These are phyloP conservation scores for Eremophila alpestris DNA, from an alignment of 2,797 vertebrate species.

Conservation along the genomic window DNA sequence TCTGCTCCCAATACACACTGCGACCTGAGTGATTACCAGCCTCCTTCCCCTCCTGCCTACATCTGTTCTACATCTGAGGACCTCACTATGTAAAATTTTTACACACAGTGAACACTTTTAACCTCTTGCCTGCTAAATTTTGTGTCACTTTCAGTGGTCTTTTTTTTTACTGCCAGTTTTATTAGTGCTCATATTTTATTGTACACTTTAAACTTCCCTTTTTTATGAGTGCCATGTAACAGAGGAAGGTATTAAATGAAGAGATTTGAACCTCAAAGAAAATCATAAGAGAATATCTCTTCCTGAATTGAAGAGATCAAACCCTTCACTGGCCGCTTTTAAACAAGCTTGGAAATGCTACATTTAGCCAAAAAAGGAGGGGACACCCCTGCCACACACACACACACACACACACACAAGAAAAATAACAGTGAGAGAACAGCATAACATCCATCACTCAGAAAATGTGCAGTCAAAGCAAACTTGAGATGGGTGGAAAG, in stretches of 20 bases:
- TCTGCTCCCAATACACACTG: conserved; percentile 75
- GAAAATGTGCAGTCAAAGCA: conserved; percentile 46
- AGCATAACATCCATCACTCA: neutral
- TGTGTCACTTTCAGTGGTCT: conserved; percentile 69
- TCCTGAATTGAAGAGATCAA: conserved; percentile 52
- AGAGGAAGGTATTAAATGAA: conserved; percentile 73
- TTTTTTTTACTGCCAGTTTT: conserved; percentile 74
- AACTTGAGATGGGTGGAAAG: conserved; percentile 12
- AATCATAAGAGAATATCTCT: conserved; percentile 58
- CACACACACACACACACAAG: neutral
- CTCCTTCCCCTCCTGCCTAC: conserved; percentile 78
- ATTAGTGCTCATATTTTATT: conserved; percentile 78
- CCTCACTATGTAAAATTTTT: conserved; percentile 80
- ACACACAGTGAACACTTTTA: conserved; percentile 82
- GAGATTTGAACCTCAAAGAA: conserved; percentile 71
- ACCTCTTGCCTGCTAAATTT: conserved; percentile 83
- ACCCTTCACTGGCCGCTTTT: conserved; percentile 27
- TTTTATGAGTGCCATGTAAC: conserved; percentile 69
- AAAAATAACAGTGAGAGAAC: neutral
- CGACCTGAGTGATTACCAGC: conserved; percentile 76
- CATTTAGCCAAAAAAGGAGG: neutral
- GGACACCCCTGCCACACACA: neutral
- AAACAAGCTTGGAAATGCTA: conserved; percentile 1
- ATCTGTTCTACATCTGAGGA: conserved; percentile 84
- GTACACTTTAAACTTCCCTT: conserved; percentile 73